Base-by-base conservation (phyloP, 92 coral and sea anemone genomes). In the Bergia puertoricense region DNA sequence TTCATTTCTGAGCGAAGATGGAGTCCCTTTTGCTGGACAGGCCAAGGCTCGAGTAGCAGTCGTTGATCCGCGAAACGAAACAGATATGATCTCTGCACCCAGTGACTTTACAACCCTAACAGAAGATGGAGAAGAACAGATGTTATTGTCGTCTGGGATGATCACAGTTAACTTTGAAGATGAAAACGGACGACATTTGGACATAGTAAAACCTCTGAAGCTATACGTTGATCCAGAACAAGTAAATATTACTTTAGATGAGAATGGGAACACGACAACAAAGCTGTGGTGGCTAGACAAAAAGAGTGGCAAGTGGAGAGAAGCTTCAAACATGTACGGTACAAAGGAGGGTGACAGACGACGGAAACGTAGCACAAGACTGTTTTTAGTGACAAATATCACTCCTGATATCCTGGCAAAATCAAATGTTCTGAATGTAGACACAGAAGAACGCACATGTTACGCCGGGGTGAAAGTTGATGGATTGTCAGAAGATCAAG, bases 271-370 rank as follows among this genome's bases (percentile, higher is more conserved):
- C 30, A 80, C 89, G 44, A 76, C 77, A 0, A 56, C 91, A 11
- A 77, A 91, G 46, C 85, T 91, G 80, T 91, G 91, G 91, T 91
- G 88, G 78, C 83, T 91, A 74, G 86, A 91, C 73, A 85, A 88
- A 71, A 85, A 91, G 74, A 91, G 91, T 15, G 93, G 91, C 40
- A 73, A 91, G 41, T 91, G 93, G 93, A 65, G 46, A 67, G 81
- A 74, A 56, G 89, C 81, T 14, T 5, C 76, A 71, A 37, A 22
- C n/a, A n/a, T 71, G 8, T 71, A 71, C 40, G 37, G 0, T 8
- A 14, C 76, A 22, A 23, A 8, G 2, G 0, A 71, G 36, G 76
- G 0, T 8, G 40, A 37, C 0, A 71, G 38, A 22, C 76, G 43
- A 37, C 76, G 76, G 2, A 71, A 71, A 8, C 76, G 76, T 8